These are phyloP conservation scores for Tachina grossa DNA, from an alignment of 2,888 invertebrate genomes.

Conservation along the genomic window DNA sequence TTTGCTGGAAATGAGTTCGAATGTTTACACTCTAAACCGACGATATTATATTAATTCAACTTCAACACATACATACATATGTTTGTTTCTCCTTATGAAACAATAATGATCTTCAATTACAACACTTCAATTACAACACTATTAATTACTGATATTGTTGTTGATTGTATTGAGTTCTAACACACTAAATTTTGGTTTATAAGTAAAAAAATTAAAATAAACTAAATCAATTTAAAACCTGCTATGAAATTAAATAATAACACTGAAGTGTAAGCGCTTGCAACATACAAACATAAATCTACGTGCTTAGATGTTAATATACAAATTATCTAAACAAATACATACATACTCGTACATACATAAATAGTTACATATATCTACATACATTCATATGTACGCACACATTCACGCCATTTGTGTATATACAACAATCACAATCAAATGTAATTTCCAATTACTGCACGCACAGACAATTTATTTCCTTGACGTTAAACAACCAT, in stretches of 20 bases:
- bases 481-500: constrained; percentile 77
- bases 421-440: constrained; percentile 59
- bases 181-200: constrained; percentile 4
- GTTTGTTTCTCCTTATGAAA: too few relatives aligned
- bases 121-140: background rate
- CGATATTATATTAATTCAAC: too few relatives aligned
- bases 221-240: constrained; percentile 54
- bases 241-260: constrained; percentile 66
- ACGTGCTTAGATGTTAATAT: background rate
- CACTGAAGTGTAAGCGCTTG: background rate
- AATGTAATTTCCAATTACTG: constrained; percentile 81
- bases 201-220: background rate
- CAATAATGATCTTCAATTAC: background rate
- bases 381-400: background rate
- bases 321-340: constrained; percentile 34
- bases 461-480: constrained; percentile 82
- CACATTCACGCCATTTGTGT: constrained; percentile 17
- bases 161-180: constrained; percentile 12
- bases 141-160: constrained; percentile 16
- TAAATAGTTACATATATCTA: too few relatives aligned
- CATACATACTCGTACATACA: background rate
- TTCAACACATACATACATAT: too few relatives aligned
- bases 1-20: too few relatives aligned
- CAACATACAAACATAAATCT: background rate
- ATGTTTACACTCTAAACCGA: too few relatives aligned